Conservation (phyloP, 2,113 vertebrate genomes). For the Prionailurus viverrinus region DNA sequence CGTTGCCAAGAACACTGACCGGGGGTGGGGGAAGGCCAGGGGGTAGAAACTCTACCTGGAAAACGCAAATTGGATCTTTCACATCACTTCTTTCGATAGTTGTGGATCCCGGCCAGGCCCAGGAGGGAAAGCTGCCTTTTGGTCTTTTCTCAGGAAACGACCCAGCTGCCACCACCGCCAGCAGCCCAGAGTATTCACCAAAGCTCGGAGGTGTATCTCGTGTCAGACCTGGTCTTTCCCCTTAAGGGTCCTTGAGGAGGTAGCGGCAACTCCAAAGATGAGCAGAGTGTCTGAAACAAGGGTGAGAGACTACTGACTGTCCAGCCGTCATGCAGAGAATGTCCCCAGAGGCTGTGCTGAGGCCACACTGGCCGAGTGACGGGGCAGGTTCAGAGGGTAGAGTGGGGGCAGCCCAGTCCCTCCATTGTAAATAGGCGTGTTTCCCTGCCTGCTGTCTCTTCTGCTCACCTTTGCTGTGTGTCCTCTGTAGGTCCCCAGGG, state of each 20-base stretch:
- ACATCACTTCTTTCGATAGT: background rate
- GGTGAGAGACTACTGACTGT: accelerated
- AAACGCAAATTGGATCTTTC: background rate
- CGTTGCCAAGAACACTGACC: accelerated
- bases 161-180: background rate
- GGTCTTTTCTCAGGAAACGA: background rate
- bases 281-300: background rate
- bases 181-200: background rate
- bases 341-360: background rate
- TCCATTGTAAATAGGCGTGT: accelerated
- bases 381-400: background rate
- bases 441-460: accelerated
- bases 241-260: accelerated
- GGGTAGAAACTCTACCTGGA: background rate
- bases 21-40: too few species aligned
- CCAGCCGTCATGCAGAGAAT: accelerated
- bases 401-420: accelerated
- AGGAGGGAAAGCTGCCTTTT: background rate
- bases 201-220: background rate
- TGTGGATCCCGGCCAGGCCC: background rate
- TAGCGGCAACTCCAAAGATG: background rate
- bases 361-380: accelerated
- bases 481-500: background rate
- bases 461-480: accelerated
- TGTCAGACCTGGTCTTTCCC: background rate